phyloP scores from a whole-genome alignment of 2,797 vertebrate species.

The Notoglanidium macrostoma region DNA sequence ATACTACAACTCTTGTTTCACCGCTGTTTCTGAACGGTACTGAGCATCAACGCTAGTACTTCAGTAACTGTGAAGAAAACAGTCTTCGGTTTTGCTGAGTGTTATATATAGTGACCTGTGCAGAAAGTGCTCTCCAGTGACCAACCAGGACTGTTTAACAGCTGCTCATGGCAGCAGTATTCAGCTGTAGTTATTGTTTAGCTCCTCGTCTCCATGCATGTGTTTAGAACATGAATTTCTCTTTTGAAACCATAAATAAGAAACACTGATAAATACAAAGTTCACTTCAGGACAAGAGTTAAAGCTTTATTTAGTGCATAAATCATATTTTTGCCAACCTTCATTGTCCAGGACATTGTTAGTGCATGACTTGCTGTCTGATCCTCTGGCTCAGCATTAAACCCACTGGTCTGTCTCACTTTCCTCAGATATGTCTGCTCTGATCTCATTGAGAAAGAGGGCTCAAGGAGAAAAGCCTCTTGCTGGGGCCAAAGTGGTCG shows the following conservation, averaged over 20 bases:
- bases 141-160: slow-evolving; percentile 41
- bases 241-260: background rate
- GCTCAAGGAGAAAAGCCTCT: slow-evolving; percentile 98
- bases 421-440: slow-evolving; percentile 93
- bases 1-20: background rate
- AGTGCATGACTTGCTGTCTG: slow-evolving; percentile 4
- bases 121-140: slow-evolving; percentile 45
- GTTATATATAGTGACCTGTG: slow-evolving; percentile 42
- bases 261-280: background rate
- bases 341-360: background rate
- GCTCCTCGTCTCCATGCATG: background rate
- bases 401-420: slow-evolving; percentile 53
- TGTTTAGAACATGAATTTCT: background rate
- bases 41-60: background rate
- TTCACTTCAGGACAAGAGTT: background rate
- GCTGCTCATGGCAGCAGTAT: slow-evolving; percentile 57
- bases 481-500: slow-evolving; percentile 95
- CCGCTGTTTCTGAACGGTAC: background rate
- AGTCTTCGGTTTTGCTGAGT: background rate
- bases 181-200: slow-evolving; percentile 21
- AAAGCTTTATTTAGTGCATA: background rate
- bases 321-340: background rate
- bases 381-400: slow-evolving; percentile 7
- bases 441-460: slow-evolving; percentile 96
- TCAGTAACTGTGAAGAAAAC: background rate